Conservation (phyloP, 2,888 invertebrate genomes). For the Drosophila leonis region DNA sequence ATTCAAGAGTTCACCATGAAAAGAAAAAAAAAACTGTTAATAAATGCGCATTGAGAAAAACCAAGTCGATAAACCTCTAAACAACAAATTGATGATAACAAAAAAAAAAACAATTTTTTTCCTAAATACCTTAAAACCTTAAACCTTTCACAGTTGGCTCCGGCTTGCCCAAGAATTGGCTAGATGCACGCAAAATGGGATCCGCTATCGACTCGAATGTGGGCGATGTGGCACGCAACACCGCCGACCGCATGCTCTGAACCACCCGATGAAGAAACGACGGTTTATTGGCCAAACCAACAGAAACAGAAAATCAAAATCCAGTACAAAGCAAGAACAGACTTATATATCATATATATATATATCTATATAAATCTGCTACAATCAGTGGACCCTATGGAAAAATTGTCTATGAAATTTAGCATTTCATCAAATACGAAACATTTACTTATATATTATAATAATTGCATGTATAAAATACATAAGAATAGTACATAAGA, state of each 20-base stretch:
- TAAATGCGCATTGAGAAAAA: slow-evolving; percentile 75
- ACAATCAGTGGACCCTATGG: slow-evolving; percentile 2
- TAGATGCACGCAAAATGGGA: slow-evolving; percentile 63
- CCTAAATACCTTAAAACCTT: slow-evolving; percentile 26
- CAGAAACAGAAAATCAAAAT: slow-evolving; percentile 9
- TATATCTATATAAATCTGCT: background rate
- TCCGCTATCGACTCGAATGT: slow-evolving; percentile 55
- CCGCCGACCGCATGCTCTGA: slow-evolving; percentile 73
- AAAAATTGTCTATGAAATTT: slow-evolving; percentile 10
- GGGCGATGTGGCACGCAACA: slow-evolving; percentile 72
- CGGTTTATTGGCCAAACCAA: background rate
- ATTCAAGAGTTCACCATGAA: slow-evolving; percentile 37
- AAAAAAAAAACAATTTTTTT: slow-evolving; percentile 17
- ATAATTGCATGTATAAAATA: slow-evolving; percentile 78
- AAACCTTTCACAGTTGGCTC: slow-evolving; percentile 74
- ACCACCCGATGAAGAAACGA: background rate
- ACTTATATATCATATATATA: slow-evolving; percentile 1
- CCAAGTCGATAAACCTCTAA: slow-evolving; percentile 22
- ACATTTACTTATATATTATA: slow-evolving; percentile 75
- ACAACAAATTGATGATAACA: slow-evolving; percentile 8
- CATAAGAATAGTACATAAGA: slow-evolving; percentile 80
- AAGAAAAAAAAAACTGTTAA: slow-evolving; percentile 54
- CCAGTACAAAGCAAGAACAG: slow-evolving; percentile 53
- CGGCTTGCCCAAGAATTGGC: slow-evolving; percentile 69
- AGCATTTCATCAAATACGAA: slow-evolving; percentile 63